These are phyloP conservation scores for Pemphredon lugubris DNA, from an alignment of 2,888 invertebrate genomes.

Conservation along the genomic window DNA sequence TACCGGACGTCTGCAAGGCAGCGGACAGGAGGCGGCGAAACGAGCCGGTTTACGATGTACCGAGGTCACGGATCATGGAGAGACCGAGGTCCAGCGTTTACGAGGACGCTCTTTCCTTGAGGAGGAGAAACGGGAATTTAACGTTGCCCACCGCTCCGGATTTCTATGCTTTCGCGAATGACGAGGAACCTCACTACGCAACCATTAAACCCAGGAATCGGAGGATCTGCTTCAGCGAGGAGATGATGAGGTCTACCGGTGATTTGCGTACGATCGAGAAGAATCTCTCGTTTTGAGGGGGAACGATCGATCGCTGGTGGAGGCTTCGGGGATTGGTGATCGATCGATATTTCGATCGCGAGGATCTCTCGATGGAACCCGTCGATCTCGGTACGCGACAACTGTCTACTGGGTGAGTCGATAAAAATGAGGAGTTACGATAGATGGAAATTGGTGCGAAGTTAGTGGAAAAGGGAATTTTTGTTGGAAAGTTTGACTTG, in stretches of 20 bases:
- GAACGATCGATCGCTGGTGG: background rate
- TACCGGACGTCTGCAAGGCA: slow-evolving; percentile 1
- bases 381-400: too few species aligned
- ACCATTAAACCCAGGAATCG: slow-evolving; percentile 60
- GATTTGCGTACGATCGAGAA: background rate
- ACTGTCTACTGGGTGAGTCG: too few species aligned
- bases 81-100: slow-evolving; percentile 63
- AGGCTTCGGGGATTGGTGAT: background rate
- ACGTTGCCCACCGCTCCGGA: background rate
- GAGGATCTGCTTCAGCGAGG: slow-evolving; percentile 12
- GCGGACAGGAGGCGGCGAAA: background rate
- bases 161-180: slow-evolving; percentile 42
- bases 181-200: slow-evolving; percentile 51
- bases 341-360: background rate
- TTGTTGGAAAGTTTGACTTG: too few species aligned
- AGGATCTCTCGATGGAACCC: too few species aligned
- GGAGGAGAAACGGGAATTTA: slow-evolving; percentile 42
- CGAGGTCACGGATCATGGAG: slow-evolving; percentile 8
- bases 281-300: background rate
- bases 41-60: slow-evolving; percentile 61
- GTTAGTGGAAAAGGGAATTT: too few species aligned
- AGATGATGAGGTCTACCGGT: background rate
- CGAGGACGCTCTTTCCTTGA: slow-evolving; percentile 62
- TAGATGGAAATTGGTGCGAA: too few species aligned
- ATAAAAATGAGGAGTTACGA: too few species aligned